phyloP scores from a whole-genome alignment of 2,888 invertebrate species.

The Clistopyga incitator region DNA sequence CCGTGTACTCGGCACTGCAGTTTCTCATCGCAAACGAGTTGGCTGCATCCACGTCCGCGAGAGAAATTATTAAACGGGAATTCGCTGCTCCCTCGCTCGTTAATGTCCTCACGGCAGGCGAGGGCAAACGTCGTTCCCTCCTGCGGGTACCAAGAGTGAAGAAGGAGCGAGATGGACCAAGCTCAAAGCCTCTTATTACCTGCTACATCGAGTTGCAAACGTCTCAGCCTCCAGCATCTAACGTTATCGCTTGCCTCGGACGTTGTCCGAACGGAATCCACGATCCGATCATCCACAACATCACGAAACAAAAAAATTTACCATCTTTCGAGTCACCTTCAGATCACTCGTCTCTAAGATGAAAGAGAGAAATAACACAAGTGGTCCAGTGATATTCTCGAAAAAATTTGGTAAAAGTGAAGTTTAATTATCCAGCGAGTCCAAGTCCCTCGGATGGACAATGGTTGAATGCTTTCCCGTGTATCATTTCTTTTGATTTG shows the following conservation, averaged over 20 bases:
- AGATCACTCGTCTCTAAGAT: conserved; percentile 6
- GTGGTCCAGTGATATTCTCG: too few species aligned
- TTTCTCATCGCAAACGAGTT: conserved; percentile 36
- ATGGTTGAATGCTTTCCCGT: conserved; percentile 8
- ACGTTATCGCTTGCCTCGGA: conserved; percentile 42
- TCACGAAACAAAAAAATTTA: conserved; percentile 11
- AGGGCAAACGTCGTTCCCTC: conserved; percentile 49
- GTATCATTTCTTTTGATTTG: conserved; percentile 47
- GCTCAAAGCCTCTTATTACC: conserved; percentile 57
- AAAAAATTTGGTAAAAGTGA: too few species aligned
- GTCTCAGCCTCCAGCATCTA: conserved; percentile 40
- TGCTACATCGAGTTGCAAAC: conserved; percentile 40
- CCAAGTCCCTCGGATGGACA: background rate
- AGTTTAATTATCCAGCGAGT: conserved; percentile 20
- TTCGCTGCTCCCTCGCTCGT: conserved; percentile 44
- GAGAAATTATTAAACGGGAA: conserved; percentile 59
- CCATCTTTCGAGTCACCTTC: conserved; percentile 18
- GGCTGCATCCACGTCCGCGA: conserved; percentile 56
- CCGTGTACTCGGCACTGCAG: conserved; percentile 8
- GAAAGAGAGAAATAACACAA: background rate
- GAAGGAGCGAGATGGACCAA: conserved; percentile 44
- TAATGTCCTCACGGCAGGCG: conserved; percentile 54
- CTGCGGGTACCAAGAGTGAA: conserved; percentile 31
- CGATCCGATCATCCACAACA: conserved; percentile 44
- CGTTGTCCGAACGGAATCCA: conserved; percentile 43